phyloP scores from a whole-genome alignment of 2,113 vertebrate species.

The Silurus meridionalis region DNA sequence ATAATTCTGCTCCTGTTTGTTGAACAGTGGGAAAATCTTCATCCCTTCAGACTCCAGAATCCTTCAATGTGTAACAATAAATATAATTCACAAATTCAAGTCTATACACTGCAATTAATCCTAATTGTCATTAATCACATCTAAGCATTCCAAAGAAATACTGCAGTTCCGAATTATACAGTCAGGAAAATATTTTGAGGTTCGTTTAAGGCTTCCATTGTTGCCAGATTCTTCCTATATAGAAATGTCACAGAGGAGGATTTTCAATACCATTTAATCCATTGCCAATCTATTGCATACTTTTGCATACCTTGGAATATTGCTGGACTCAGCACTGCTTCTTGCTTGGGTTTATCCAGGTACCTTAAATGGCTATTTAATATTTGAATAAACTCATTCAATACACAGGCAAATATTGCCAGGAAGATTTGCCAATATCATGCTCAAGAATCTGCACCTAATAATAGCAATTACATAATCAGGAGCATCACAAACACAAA shows the following conservation, averaged over 20 bases:
- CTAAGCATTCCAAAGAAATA: not conserved
- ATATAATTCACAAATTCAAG: no score
- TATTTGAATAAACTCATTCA: not conserved
- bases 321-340: not conserved
- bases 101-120: no score
- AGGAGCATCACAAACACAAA: not conserved
- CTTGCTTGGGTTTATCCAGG: no score
- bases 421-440: not conserved
- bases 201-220: not conserved
- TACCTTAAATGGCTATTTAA: not conserved
- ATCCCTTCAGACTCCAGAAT: no score
- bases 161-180: no score
- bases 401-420: not conserved
- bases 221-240: not conserved
- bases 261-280: not conserved
- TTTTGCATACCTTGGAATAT: not conserved
- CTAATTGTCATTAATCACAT: no score
- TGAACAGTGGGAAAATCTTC: no score
- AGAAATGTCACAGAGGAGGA: not conserved
- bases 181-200: no score
- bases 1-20: no score
- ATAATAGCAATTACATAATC: not conserved
- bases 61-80: no score
- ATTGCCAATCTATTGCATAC: not conserved
- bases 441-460: not conserved